A percentile compares a stretch with the other conserved stretches of the same genome.
phyloP scores from a whole-genome alignment of 2,113 vertebrate species.

The Scomber japonicus region DNA sequence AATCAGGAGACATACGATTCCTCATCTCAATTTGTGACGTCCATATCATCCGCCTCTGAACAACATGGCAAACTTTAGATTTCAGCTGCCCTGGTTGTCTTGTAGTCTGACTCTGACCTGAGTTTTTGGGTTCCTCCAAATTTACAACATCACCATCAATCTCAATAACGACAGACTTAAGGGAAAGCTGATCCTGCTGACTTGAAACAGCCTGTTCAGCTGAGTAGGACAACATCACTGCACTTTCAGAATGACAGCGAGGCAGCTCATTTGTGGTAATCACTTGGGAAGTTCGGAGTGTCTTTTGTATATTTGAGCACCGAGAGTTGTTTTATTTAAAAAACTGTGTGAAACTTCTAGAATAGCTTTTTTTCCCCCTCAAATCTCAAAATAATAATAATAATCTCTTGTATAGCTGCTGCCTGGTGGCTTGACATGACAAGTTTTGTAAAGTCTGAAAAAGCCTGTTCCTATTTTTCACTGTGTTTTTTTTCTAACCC shows the following conservation, averaged over 20 bases:
- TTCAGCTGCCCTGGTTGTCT: background rate
- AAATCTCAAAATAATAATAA: too few relatives aligned
- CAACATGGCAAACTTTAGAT: background rate
- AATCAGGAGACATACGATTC: background rate
- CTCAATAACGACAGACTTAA: conserved; percentile 34
- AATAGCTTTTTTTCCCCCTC: background rate
- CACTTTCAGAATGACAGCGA: conserved; percentile 39
- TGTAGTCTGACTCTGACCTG: conserved; percentile 4
- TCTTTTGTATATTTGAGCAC: conserved; percentile 8
- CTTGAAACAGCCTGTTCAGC: conserved; percentile 38
- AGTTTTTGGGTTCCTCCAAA: conserved; percentile 30
- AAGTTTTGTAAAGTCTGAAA: background rate
- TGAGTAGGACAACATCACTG: conserved; percentile 20
- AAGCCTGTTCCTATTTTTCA: background rate
- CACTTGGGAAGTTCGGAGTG: conserved; percentile 3
- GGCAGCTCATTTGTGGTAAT: conserved; percentile 43
- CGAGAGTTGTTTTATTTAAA: conserved; percentile 4
- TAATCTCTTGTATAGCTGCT: too few relatives aligned
- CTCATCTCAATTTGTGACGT: background rate
- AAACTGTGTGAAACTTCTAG: background rate
- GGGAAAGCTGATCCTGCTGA: conserved; percentile 39
- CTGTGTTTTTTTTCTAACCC: background rate
- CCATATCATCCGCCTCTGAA: background rate
- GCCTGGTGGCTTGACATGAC: background rate
- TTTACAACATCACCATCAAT: conserved; percentile 35